phyloP scores from a whole-genome alignment of 2,888 invertebrate genomes.

The Eupithecia pulchellata region DNA sequence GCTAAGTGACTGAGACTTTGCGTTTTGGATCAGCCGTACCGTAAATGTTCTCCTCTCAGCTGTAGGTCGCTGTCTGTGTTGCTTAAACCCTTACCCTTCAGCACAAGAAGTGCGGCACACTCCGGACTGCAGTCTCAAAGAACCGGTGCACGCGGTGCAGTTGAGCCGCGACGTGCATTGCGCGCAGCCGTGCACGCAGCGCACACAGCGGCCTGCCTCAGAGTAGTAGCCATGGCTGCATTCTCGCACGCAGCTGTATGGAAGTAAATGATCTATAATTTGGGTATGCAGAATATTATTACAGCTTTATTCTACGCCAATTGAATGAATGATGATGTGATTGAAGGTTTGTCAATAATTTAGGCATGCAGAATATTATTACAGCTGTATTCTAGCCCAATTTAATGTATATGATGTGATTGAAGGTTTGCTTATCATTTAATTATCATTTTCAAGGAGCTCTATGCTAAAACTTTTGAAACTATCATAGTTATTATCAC shows the following conservation, averaged over 20 bases:
- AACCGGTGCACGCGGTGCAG: slow-evolving; percentile 91
- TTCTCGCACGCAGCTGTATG: slow-evolving; percentile 88
- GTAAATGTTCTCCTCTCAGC: no score
- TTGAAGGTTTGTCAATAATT: no score
- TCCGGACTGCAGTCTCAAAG: slow-evolving; percentile 92
- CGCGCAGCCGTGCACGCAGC: slow-evolving; percentile 92
- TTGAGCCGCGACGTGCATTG: slow-evolving; percentile 91
- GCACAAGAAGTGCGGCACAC: slow-evolving; percentile 93
- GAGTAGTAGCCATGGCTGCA: slow-evolving; percentile 91
- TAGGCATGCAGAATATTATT: no score
- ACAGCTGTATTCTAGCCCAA: no score
- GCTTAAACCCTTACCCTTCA: slow-evolving; percentile 65
- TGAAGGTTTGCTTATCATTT: no score
- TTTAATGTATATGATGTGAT: no score
- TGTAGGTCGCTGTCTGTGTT: no score
- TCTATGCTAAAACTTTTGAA: no score
- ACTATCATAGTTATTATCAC: no score
- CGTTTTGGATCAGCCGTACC: no score
- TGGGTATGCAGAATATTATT: neutral
- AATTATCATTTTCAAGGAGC: no score
- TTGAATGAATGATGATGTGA: neutral
- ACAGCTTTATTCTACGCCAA: neutral
- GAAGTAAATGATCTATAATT: slow-evolving; percentile 1
- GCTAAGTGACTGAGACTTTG: no score
- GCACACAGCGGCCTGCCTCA: slow-evolving; percentile 90